Evolutionary conservation across 2,797 vertebrate species (phyloP).

Genomic region (Phoeniculus purpureus): DNA sequence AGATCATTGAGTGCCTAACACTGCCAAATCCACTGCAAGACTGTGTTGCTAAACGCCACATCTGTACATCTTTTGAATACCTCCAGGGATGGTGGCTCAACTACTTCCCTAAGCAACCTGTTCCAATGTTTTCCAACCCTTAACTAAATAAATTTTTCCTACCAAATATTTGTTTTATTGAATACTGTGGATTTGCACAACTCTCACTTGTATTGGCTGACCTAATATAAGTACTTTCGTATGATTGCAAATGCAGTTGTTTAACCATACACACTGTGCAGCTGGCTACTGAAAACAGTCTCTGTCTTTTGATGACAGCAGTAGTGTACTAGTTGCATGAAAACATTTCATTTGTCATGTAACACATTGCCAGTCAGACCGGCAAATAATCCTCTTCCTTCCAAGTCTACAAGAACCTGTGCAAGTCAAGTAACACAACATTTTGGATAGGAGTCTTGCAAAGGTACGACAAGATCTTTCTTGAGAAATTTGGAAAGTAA

Average conservation of each 20-base stretch:
- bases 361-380: not conserved
- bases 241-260: not conserved
- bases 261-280: not conserved
- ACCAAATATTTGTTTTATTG: not conserved
- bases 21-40: not conserved
- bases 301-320: not conserved
- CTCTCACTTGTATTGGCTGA: not conserved
- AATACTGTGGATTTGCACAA: not conserved
- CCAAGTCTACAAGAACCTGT: not conserved
- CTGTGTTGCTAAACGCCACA: not conserved
- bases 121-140: not conserved
- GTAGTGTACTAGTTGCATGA: not conserved
- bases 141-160: not conserved
- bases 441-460: not conserved
- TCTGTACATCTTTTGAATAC: not conserved
- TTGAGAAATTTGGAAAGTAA: not conserved
- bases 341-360: not conserved
- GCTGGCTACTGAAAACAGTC: not conserved
- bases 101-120: not conserved
- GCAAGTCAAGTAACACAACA: not conserved
- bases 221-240: not conserved
- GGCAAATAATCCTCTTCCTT: not conserved
- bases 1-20: not conserved
- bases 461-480: not conserved
- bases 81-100: not conserved